These are phyloP conservation scores for Leucophenga montana DNA, from an alignment of 2,888 invertebrate species.

Conservation along the genomic window DNA sequence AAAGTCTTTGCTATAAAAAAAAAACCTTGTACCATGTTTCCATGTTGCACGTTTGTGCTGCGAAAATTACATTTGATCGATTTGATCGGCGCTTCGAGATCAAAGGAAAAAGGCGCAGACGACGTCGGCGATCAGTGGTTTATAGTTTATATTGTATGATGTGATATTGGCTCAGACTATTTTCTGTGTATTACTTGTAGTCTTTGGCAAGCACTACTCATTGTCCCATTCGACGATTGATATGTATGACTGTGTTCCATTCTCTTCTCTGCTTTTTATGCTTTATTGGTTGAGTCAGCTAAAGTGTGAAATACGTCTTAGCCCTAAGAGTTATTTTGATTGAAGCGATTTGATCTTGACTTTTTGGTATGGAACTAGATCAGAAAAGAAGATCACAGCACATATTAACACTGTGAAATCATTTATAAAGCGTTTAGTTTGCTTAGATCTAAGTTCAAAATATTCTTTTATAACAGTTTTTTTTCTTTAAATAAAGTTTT, in stretches of 20 bases:
- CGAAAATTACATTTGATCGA: slow-evolving; percentile 72
- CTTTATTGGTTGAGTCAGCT: slow-evolving; percentile 5
- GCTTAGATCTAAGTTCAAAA: no score
- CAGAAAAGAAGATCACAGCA: neutral
- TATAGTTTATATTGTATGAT: slow-evolving; percentile 13
- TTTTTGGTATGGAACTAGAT: neutral
- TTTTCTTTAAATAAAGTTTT: no score
- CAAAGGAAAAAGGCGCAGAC: slow-evolving; percentile 66
- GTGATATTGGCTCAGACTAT: slow-evolving; percentile 33
- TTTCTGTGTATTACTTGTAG: neutral
- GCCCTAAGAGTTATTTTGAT: neutral
- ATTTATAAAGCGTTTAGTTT: no score
- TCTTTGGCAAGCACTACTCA: slow-evolving; percentile 3
- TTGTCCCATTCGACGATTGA: no score
- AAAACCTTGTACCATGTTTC: slow-evolving; percentile 31
- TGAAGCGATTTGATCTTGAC: neutral
- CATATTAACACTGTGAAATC: no score
- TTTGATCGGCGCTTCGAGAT: slow-evolving; percentile 73
- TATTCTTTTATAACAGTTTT: no score
- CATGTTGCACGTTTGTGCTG: slow-evolving; percentile 65
- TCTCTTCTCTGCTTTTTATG: neutral
- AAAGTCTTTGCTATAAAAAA: neutral
- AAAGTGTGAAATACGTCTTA: slow-evolving; percentile 18
- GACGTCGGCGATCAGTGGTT: slow-evolving; percentile 24
- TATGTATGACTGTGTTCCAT: no score